Conservation (phyloP, 2,113 vertebrate genomes). For the Passerina amoena region DNA sequence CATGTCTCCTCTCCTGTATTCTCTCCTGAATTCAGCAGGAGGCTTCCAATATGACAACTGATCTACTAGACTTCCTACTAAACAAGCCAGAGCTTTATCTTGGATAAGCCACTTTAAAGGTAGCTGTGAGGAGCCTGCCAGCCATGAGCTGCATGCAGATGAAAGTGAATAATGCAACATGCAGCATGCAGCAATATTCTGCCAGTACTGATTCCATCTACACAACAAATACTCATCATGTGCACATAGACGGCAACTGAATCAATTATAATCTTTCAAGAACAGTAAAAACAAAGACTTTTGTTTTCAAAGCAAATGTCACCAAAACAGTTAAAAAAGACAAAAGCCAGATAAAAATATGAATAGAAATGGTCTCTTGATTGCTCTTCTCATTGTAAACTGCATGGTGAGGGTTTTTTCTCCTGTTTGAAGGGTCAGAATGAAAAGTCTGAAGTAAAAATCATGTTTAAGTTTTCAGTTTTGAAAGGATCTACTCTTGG, state of each 20-base stretch:
- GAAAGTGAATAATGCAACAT: slow-evolving; percentile 76
- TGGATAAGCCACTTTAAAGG: slow-evolving; percentile 67
- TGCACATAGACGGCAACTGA: slow-evolving; percentile 18
- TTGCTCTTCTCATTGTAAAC: slow-evolving; percentile 3
- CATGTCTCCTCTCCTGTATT: slow-evolving; percentile 11
- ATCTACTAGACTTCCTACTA: slow-evolving; percentile 62
- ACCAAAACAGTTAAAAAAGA: slow-evolving; percentile 57
- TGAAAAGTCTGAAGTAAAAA: slow-evolving; percentile 24
- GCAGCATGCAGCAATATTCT: slow-evolving; percentile 67
- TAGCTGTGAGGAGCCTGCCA: slow-evolving; percentile 64
- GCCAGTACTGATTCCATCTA: slow-evolving; percentile 59
- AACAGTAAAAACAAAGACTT: slow-evolving; percentile 52
- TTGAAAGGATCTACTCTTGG: not conserved
- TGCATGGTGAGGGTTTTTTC: not conserved
- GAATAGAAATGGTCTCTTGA: slow-evolving; percentile 27
- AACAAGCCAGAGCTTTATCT: slow-evolving; percentile 55
- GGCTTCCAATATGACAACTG: slow-evolving; percentile 57
- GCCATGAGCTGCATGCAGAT: slow-evolving; percentile 71
- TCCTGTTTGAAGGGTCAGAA: slow-evolving; percentile 21
- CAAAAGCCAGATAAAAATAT: slow-evolving; percentile 34
- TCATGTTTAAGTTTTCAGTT: not conserved
- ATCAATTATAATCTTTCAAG: slow-evolving; percentile 66
- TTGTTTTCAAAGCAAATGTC: slow-evolving; percentile 48
- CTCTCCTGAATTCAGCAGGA: slow-evolving; percentile 64
- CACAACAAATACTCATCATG: slow-evolving; percentile 69